Evolutionary conservation across 2,888 invertebrate species (phyloP), one percentile per base, ranked within the genome.

Genomic region (Gastracanthus pulcherrimus): DNA sequence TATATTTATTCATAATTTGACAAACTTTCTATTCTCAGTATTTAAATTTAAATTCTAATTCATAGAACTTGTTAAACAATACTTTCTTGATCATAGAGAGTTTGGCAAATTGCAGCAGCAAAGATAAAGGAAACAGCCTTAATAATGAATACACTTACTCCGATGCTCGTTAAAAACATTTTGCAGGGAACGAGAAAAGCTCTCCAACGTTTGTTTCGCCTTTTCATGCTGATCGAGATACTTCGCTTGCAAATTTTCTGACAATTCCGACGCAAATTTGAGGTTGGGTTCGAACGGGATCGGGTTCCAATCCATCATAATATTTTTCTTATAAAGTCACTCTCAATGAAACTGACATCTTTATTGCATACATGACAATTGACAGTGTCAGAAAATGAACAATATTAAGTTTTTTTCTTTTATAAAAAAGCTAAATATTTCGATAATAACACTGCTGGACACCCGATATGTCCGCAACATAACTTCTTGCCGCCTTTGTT

Each of bases 141-240:
- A 19, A 19, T 64, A 23, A 45, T 62, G 34, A 81, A 76, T 34
- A 6, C 70, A 82, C 88, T 86, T 88, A 89, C 89, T 86, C 84
- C 85, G 85, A 80, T 87, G 87, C 23, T 87, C 83, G 13, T 82
- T 60, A 34, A 84, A 85, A 60, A 84, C 83, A 55, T 86, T 82
- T 45, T 78, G 76, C 31, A 89, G 76, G 16, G 82, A 83, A 29
- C 7, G 60, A 7, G 77, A 76, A 62, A 88, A 87, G 36, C 67
- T 82, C 71, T 86, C 83, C 55, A 83, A 84, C 19, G 85, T 83
- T 67, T 77, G 75, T 55, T 71, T 84, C 23, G 86, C 87, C 55
- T 74, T 75, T 69, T 86, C 83, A 66, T 86, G 84, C 29, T 85
- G 84, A 66, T 82, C 72, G 58, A 69, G 69, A 77, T 83, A 87